A percentile compares a stretch with the other conserved stretches of the same genome.
These are phyloP conservation scores for Solenodon paradoxus DNA, from an alignment of 2,113 vertebrate species.

Conservation along the genomic window DNA sequence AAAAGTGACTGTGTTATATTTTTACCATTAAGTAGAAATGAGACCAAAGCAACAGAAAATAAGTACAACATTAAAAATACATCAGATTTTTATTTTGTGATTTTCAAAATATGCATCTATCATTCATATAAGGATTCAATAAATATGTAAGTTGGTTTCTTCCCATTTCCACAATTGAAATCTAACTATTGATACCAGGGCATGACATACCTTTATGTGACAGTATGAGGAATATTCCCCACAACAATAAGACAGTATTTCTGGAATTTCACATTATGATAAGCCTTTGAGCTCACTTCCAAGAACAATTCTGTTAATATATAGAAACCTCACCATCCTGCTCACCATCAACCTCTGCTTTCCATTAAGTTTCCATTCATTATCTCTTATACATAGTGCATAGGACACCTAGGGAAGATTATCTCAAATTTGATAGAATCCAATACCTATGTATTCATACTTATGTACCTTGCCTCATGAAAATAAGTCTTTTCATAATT, in stretches of 20 bases:
- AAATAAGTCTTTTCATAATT: background rate
- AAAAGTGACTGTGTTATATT: background rate
- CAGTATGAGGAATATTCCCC: background rate
- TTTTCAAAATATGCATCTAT: background rate
- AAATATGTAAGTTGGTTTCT: background rate
- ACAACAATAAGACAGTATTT: background rate
- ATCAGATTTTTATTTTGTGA: background rate
- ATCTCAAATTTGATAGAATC: background rate
- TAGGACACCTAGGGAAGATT: background rate
- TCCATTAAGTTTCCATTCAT: background rate
- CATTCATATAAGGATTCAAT: background rate
- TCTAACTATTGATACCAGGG: background rate
- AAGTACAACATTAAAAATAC: background rate
- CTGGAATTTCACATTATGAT: background rate
- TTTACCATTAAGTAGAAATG: background rate
- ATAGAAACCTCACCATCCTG: background rate
- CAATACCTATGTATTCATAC: background rate
- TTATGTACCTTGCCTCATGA: background rate
- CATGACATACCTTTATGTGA: background rate
- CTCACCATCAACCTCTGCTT: background rate
- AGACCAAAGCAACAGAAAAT: background rate
- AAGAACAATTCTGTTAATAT: background rate
- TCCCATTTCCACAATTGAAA: background rate
- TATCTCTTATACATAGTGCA: background rate
- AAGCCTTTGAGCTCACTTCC: background rate